Evolutionary conservation across 2,888 invertebrate species (phyloP).

Genomic region (Desoria tigrina): DNA sequence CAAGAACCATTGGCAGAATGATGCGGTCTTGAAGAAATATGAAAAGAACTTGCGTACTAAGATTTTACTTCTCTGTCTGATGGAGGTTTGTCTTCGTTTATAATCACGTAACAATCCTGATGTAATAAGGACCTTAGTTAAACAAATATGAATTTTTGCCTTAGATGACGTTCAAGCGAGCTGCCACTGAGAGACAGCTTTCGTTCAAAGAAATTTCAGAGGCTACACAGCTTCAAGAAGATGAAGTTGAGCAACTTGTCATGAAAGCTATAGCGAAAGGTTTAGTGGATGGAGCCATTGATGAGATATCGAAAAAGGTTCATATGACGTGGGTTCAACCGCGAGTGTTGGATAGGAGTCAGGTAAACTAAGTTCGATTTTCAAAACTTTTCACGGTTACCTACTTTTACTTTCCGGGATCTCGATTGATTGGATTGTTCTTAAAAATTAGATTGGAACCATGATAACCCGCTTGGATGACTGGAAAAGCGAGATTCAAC

Average conservation of each 20-base stretch:
- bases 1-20: constrained; percentile 72
- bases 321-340: constrained; percentile 86
- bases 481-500: constrained; percentile 73
- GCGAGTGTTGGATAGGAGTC: constrained; percentile 69
- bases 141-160: too few species aligned
- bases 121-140: background rate
- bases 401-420: background rate
- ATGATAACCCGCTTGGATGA: constrained; percentile 72
- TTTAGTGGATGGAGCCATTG: constrained; percentile 89
- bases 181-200: constrained; percentile 80
- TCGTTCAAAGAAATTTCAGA: constrained; percentile 86
- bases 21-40: constrained; percentile 79
- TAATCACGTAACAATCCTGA: background rate
- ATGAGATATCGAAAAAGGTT: constrained; percentile 76
- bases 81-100: constrained; percentile 79
- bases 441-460: constrained; percentile 64
- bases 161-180: constrained; percentile 93
- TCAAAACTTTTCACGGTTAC: constrained; percentile 2
- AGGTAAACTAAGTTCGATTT: constrained; percentile 58
- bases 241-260: constrained; percentile 89
- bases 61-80: constrained; percentile 90
- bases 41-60: constrained; percentile 84
- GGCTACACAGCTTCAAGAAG: constrained; percentile 76
- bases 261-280: constrained; percentile 97
- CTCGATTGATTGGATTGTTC: constrained; percentile 8